phyloP scores from a whole-genome alignment of 2,888 invertebrate species.

The Sinelater perroti region DNA sequence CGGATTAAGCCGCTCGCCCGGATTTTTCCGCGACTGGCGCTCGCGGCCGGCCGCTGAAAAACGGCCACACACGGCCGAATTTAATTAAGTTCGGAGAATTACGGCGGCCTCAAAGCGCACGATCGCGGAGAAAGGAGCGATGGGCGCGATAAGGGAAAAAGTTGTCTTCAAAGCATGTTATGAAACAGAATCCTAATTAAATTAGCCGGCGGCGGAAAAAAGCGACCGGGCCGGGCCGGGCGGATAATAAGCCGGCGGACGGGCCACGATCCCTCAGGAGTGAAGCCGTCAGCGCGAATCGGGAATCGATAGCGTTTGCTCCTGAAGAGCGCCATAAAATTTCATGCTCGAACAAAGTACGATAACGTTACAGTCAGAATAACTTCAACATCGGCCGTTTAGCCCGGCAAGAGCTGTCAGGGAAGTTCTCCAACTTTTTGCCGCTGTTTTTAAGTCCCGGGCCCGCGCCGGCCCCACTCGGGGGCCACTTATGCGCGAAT shows the following conservation, averaged over 20 bases:
- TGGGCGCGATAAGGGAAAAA: slow-evolving; percentile 12
- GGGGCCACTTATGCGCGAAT: neutral
- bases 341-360: slow-evolving; percentile 39
- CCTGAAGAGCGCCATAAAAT: slow-evolving; percentile 35
- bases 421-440: slow-evolving; percentile 29
- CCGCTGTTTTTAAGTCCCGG: slow-evolving; percentile 30
- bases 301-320: slow-evolving; percentile 37
- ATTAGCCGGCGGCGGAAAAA: neutral
- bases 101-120: slow-evolving; percentile 8
- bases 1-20: too few relatives aligned
- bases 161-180: slow-evolving; percentile 9
- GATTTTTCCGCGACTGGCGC: too few relatives aligned
- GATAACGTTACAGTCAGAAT: slow-evolving; percentile 38
- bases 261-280: slow-evolving; percentile 22
- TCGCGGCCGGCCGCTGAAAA: too few relatives aligned
- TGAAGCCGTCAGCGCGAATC: slow-evolving; percentile 35
- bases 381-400: slow-evolving; percentile 36
- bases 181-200: slow-evolving; percentile 13
- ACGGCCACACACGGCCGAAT: neutral
- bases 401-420: slow-evolving; percentile 31
- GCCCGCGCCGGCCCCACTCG: too few relatives aligned
- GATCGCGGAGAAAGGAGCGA: slow-evolving; percentile 7
- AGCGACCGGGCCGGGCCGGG: neutral
- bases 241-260: slow-evolving; percentile 6
- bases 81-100: slow-evolving; percentile 7